Conservation (phyloP, 2,797 vertebrate species). For the Helicolenus hilgendorfi region DNA sequence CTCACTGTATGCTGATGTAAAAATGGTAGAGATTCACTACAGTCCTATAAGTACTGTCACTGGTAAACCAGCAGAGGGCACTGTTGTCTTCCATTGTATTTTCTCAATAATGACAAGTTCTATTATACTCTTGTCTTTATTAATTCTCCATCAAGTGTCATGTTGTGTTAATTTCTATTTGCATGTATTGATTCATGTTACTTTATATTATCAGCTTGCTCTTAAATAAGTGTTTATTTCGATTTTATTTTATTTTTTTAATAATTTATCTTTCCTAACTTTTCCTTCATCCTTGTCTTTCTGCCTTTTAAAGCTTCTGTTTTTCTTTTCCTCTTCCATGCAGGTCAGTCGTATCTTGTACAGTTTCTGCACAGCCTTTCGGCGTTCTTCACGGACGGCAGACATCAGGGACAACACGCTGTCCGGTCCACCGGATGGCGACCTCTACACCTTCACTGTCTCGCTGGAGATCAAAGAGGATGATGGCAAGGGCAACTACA, state of each 20-base stretch:
- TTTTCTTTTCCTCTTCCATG: conserved; percentile 14
- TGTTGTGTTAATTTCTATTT: background rate
- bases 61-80: conserved; percentile 52
- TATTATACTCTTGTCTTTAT: background rate
- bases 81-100: conserved; percentile 32
- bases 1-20: background rate
- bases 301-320: background rate
- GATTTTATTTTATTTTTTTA: background rate
- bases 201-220: background rate
- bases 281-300: background rate
- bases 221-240: background rate
- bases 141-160: background rate
- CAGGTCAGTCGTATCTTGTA: conserved; percentile 98
- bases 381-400: conserved; percentile 92
- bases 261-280: background rate
- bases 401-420: conserved; percentile 91
- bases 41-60: background rate
- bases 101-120: background rate
- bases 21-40: background rate
- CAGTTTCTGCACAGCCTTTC: conserved; percentile 97
- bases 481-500: conserved; percentile 98
- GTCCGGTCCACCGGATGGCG: conserved; percentile 92
- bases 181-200: background rate
- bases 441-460: conserved; percentile 95
- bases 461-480: conserved; percentile 98